A percentile compares a stretch with the other conserved stretches of the same genome.
Evolutionary conservation across 2,888 invertebrate genomes (phyloP).

Genomic region (Anagyrus pseudococci): DNA sequence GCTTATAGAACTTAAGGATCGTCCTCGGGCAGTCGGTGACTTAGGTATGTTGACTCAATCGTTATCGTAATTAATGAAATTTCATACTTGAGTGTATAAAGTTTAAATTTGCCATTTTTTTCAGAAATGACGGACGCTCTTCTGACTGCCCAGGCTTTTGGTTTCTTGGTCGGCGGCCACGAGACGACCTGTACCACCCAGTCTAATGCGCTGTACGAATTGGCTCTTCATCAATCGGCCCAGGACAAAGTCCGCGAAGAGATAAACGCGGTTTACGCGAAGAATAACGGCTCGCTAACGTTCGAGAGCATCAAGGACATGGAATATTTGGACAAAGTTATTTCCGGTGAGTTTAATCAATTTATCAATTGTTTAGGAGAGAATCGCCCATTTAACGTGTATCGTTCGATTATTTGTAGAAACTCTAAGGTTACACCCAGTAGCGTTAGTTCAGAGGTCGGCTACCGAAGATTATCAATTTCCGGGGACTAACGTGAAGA

Average conservation of each 20-base stretch:
- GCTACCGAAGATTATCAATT: conserved; percentile 43
- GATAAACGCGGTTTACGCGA: conserved; percentile 49
- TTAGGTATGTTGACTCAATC: conserved; percentile 44
- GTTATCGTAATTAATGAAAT: too few relatives aligned
- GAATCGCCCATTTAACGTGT: too few relatives aligned
- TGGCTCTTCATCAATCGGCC: conserved; percentile 58
- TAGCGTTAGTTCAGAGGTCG: too few relatives aligned
- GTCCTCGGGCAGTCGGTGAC: conserved; percentile 44
- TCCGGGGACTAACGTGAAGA: conserved; percentile 40
- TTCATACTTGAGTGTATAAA: too few relatives aligned
- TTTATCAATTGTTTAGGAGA: too few relatives aligned
- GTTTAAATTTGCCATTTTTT: too few relatives aligned
- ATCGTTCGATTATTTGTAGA: conserved; percentile 54
- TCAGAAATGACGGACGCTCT: conserved; percentile 54
- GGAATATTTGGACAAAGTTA: conserved; percentile 59
- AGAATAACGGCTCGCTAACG: conserved; percentile 52
- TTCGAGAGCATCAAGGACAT: conserved; percentile 59
- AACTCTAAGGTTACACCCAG: conserved; percentile 59
- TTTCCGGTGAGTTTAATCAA: conserved; percentile 49
- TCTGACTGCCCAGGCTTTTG: conserved; percentile 59
- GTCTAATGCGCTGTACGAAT: conserved; percentile 58
- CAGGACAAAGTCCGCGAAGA: conserved; percentile 58
- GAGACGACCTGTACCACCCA: conserved; percentile 62
- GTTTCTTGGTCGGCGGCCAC: conserved; percentile 63
- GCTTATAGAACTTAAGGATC: conserved; percentile 52